Percentiles rank a stretch among this genome's conserved stretches.
These are phyloP conservation scores for Synchiropus splendidus DNA, from an alignment of 2,113 vertebrate genomes.

Conservation along the genomic window DNA sequence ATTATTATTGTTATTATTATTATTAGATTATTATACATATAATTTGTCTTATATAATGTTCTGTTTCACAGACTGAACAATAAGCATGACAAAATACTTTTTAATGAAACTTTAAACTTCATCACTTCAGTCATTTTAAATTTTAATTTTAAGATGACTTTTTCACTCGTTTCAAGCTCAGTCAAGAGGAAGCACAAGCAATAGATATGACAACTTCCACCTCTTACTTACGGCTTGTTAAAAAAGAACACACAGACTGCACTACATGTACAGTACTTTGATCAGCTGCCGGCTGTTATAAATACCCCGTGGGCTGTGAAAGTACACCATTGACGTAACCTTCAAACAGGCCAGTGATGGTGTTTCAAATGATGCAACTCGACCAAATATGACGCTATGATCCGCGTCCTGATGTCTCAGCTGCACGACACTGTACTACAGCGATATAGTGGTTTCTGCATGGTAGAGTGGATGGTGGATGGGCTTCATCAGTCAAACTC, in stretches of 20 bases:
- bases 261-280: conserved; percentile 1
- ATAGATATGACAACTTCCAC: too few relatives aligned
- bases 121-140: too few relatives aligned
- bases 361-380: conserved; percentile 18
- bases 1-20: too few relatives aligned
- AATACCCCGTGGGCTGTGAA: conserved; percentile 13
- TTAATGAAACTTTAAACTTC: too few relatives aligned
- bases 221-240: too few relatives aligned
- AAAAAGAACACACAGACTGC: background rate
- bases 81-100: too few relatives aligned
- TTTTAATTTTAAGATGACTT: too few relatives aligned
- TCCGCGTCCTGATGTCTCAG: conserved; percentile 8
- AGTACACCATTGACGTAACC: conserved; percentile 15
- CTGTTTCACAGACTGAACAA: too few relatives aligned
- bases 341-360: conserved; percentile 20
- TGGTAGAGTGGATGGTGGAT: conserved; percentile 5
- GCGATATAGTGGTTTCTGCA: conserved; percentile 17
- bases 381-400: conserved; percentile 14
- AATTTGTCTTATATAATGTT: too few relatives aligned
- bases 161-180: too few relatives aligned
- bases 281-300: conserved; percentile 22
- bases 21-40: too few relatives aligned
- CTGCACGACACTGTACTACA: conserved; percentile 9
- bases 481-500: background rate
- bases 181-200: too few relatives aligned